These are phyloP conservation scores for Spinibarbus caldwelli DNA, from an alignment of 2,797 vertebrate genomes.

Conservation along the genomic window DNA sequence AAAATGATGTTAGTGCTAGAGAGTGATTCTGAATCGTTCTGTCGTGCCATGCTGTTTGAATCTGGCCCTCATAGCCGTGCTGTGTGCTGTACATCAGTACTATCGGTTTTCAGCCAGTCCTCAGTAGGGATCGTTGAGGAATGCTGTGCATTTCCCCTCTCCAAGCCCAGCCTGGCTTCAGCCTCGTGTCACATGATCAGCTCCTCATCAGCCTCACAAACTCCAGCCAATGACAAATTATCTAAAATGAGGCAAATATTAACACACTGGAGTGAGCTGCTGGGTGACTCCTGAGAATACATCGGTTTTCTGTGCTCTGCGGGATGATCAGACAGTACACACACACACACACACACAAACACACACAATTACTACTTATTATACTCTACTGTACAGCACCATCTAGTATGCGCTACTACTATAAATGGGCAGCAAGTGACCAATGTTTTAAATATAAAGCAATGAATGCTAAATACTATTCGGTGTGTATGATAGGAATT, in stretches of 20 bases:
- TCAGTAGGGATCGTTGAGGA: slow-evolving; percentile 61
- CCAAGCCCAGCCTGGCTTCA: slow-evolving; percentile 55
- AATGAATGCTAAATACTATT: neutral
- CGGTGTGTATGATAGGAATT: neutral
- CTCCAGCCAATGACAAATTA: slow-evolving; percentile 33
- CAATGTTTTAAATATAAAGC: neutral
- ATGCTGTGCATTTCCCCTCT: slow-evolving; percentile 64
- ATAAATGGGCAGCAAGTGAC: neutral
- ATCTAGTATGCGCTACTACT: neutral
- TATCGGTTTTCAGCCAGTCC: slow-evolving; percentile 58
- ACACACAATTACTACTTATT: neutral
- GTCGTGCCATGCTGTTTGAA: slow-evolving; percentile 27
- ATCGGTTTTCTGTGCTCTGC: neutral
- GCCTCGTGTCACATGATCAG: slow-evolving; percentile 52
- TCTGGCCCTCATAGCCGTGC: slow-evolving; percentile 33
- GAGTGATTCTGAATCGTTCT: neutral
- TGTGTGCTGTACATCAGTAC: slow-evolving; percentile 45
- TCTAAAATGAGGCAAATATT: slow-evolving; percentile 41
- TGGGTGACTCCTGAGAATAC: neutral
- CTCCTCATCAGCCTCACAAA: slow-evolving; percentile 36
- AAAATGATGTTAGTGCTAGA: neutral
- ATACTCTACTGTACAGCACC: neutral
- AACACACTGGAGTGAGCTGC: neutral
- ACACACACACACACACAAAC: neutral
- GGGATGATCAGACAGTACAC: neutral